Evolutionary conservation across 2,113 vertebrate species (phyloP), one percentile per base, ranked within the genome.

Genomic region (Serinus canaria): DNA sequence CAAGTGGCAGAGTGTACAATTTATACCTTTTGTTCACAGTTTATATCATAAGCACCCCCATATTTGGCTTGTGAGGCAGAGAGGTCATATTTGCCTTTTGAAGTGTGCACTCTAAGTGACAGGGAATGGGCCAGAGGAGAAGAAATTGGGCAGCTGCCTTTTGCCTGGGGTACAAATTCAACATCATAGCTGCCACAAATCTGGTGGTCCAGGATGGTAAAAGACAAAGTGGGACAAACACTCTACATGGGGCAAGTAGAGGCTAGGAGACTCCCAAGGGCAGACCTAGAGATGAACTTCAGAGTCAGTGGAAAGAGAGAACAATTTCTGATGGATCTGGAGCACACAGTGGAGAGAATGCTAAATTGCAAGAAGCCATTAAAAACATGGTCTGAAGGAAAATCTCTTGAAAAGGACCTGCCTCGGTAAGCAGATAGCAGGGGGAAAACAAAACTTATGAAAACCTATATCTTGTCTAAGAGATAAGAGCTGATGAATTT

Each of bases 41-140:
- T 83, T 28, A 10, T 30, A 3, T 47, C 5, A 1, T n/a, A 44
- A 74, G 9, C 13, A 37, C 3, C 1, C 0, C n/a, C 53, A 52
- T 0, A 0, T 31, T 27, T 67, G 37, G 2, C 24, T 79, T 46
- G 12, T 59, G 52, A 50, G 44, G 39, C 18, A 70, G 20, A 33
- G 13, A 43, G 15, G 20, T 67, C 44, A n/a, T 5, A 59, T 22
- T 11, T 59, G 20, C 19, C 16, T 80, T 55, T 25, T 58, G 28
- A 66, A 73, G 8, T 8, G 4, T 39, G 33, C 4, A 9, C 37
- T 59, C 39, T 2, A 1, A 8, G 5, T n/a, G 6, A 49, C 1
- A 1, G 11, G 21, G 27, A 43, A 77, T 8, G 28, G 8, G 14
- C 35, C 19, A 69, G 28, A 83, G 35, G 16, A 76, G 37, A 77